These are phyloP conservation scores for Podotricha telesiphe DNA, from an alignment of 2,888 invertebrate genomes.

Conservation along the genomic window DNA sequence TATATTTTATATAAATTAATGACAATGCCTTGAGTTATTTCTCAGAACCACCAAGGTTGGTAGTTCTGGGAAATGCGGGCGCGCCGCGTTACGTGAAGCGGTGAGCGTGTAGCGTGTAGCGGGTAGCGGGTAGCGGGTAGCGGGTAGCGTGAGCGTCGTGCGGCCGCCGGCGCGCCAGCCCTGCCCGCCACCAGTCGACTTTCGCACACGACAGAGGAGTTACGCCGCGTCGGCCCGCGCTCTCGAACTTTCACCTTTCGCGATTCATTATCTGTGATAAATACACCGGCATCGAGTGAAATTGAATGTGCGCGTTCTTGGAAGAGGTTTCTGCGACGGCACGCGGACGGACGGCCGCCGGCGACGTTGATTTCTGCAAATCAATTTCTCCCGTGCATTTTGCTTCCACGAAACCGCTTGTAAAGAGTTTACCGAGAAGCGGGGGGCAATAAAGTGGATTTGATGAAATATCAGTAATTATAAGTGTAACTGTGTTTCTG, in stretches of 20 bases:
- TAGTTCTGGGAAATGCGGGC: conserved; percentile 75
- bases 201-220: conserved; percentile 62
- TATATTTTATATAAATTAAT: conserved; percentile 79
- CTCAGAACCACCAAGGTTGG: conserved; percentile 79
- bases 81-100: conserved; percentile 48
- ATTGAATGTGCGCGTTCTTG: conserved; percentile 78
- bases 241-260: conserved; percentile 80
- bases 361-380: conserved; percentile 76
- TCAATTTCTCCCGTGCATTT: conserved; percentile 79
- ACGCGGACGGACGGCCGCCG: conserved; percentile 65
- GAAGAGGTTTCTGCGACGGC: conserved; percentile 71
- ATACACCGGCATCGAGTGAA: conserved; percentile 71
- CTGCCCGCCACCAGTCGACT: conserved; percentile 61
- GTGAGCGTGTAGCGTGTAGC: conserved; percentile 40
- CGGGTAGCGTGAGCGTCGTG: conserved; percentile 43
- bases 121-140: conserved; percentile 40
- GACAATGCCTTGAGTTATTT: conserved; percentile 80
- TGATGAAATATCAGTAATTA: conserved; percentile 80
- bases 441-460: conserved; percentile 80
- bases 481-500: conserved; percentile 78
- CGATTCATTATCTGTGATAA: conserved; percentile 79
- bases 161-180: conserved; percentile 38
- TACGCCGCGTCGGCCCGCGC: conserved; percentile 56
- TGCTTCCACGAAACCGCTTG: conserved; percentile 79
- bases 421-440: conserved; percentile 81